These are phyloP conservation scores for Carpatolechia fugitivella DNA, from an alignment of 2,888 invertebrate genomes.

Conservation along the genomic window DNA sequence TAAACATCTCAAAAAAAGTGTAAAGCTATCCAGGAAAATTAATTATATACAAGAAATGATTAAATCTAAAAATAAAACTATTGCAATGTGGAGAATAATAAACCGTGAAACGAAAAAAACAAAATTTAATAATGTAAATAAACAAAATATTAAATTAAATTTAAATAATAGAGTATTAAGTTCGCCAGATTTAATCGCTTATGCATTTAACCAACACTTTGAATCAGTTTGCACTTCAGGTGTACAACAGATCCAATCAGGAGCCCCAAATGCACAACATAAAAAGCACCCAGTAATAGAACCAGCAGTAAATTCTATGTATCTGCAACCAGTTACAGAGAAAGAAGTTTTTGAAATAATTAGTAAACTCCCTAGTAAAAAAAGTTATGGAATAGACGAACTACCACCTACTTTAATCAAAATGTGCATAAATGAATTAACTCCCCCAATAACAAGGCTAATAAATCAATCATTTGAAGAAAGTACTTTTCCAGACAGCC, in stretches of 20 bases:
- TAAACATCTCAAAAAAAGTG: conserved; percentile 5
- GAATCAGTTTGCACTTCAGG: neutral
- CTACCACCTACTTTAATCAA: neutral
- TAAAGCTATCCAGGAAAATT: neutral
- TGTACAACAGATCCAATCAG: too few species aligned
- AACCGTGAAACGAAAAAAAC: neutral
- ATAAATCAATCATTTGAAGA: neutral
- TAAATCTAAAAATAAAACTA: neutral
- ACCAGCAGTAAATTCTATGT: conserved; percentile 6
- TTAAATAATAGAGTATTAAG: neutral
- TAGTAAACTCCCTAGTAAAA: neutral
- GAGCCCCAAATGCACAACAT: too few species aligned
- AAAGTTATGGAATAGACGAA: neutral
- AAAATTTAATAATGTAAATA: neutral
- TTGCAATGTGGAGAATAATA: neutral
- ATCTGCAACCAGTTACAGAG: conserved; percentile 1
- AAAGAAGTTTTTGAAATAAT: neutral
- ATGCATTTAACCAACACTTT: neutral
- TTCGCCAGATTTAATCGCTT: neutral
- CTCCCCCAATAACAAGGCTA: neutral
- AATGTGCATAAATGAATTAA: too few species aligned
- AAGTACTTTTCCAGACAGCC: too few species aligned
- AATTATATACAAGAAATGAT: neutral
- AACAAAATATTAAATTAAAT: neutral
- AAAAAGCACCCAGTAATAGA: too few species aligned